Evolutionary conservation across 2,888 invertebrate species (phyloP).

Genomic region (Calameuta idolon): DNA sequence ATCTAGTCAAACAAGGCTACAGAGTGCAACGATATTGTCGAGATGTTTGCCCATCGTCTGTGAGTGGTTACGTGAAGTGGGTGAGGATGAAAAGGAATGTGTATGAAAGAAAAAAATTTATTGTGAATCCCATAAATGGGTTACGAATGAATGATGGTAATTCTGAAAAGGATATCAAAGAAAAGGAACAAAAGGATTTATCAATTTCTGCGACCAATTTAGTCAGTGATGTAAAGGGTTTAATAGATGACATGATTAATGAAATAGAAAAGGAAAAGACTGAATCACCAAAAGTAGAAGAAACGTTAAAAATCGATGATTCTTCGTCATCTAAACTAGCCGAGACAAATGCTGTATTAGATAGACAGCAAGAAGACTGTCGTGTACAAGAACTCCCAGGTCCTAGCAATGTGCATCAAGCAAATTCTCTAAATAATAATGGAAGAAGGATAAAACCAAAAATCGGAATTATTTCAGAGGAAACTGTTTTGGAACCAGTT

Average conservation of each 20-base stretch:
- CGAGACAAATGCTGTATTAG: background rate
- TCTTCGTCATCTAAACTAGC: background rate
- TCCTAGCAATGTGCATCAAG: conserved; percentile 22
- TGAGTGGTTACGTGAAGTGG: conserved; percentile 32
- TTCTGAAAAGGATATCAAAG: background rate
- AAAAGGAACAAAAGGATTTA: background rate
- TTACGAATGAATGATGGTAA: conserved; percentile 41
- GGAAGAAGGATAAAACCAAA: conserved; percentile 24
- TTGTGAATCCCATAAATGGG: conserved; percentile 57
- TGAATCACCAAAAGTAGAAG: background rate
- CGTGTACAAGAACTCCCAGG: conserved; percentile 16
- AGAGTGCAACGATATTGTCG: conserved; percentile 69
- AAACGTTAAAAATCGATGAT: background rate
- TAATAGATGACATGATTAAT: background rate
- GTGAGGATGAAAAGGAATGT: conserved; percentile 31
- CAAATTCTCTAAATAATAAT: conserved; percentile 21
- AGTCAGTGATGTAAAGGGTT: background rate
- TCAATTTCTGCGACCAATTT: background rate
- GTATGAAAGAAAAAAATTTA: conserved; percentile 50
- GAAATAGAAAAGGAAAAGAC: background rate
- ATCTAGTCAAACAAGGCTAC: conserved; percentile 72
- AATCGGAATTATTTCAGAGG: conserved; percentile 58
- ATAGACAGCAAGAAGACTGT: background rate
- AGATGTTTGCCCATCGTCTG: conserved; percentile 33
- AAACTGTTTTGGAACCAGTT: conserved; percentile 51